These are phyloP conservation scores for Brachystomella parvula DNA, from an alignment of 1,140 invertebrate genomes.

Conservation along the genomic window DNA sequence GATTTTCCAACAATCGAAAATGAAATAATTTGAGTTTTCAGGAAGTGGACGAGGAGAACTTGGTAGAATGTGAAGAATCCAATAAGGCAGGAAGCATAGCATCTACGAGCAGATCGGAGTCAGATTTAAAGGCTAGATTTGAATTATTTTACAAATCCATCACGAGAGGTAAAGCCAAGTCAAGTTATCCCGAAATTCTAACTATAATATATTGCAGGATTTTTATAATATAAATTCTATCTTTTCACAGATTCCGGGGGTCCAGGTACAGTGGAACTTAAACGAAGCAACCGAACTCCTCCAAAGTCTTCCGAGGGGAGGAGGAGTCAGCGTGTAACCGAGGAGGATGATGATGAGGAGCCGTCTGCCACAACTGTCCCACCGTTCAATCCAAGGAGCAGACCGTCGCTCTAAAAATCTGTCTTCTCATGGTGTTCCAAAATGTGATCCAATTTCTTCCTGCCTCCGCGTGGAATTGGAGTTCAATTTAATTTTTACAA, in stretches of 20 bases:
- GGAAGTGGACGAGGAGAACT: constrained; percentile 55
- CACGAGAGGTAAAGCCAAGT: neutral
- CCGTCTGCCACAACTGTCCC: neutral
- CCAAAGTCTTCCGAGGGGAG: neutral
- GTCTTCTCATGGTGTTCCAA: too few species aligned
- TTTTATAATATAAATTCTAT: neutral
- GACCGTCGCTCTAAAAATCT: constrained; percentile 29
- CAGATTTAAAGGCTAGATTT: constrained; percentile 40
- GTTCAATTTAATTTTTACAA: too few species aligned
- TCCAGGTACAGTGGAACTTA: neutral
- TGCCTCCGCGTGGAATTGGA: too few species aligned
- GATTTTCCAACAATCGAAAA: too few species aligned
- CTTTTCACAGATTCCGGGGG: neutral
- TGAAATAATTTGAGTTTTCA: constrained; percentile 38
- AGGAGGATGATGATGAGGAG: neutral
- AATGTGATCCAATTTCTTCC: too few species aligned
- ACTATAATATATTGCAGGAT: constrained; percentile 2
- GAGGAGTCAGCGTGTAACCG: neutral
- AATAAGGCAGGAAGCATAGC: constrained; percentile 42
- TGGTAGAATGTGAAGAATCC: constrained; percentile 19
- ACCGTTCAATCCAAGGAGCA: constrained; percentile 19
- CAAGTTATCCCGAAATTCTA: constrained; percentile 12
- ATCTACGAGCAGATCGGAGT: constrained; percentile 38
- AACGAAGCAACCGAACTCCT: neutral
- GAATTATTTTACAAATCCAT: constrained; percentile 40